phyloP scores from a whole-genome alignment of 2,113 vertebrate genomes.

The Malurus alboscapulatus region DNA sequence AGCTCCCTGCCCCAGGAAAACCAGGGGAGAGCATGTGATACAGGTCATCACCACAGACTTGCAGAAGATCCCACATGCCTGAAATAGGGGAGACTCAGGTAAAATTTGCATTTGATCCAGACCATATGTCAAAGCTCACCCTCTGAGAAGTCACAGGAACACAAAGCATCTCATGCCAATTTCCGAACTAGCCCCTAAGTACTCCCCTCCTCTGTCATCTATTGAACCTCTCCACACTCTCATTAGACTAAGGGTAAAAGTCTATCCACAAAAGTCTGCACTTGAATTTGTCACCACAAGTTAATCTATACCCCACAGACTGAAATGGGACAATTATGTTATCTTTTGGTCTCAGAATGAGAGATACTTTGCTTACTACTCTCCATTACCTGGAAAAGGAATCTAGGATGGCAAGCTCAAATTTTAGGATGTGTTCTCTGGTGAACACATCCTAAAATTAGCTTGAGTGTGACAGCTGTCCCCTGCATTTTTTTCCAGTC shows the following conservation, averaged over 20 bases:
- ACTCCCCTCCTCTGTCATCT: neutral
- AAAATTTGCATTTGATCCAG: neutral
- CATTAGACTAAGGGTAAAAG: neutral
- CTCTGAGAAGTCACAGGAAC: neutral
- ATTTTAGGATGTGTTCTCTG: neutral
- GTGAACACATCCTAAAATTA: neutral
- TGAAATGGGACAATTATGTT: neutral
- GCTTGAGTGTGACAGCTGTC: neutral
- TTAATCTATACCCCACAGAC: neutral
- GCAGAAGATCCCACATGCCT: neutral
- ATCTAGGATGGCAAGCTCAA: neutral
- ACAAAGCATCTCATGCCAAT: neutral
- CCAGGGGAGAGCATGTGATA: neutral
- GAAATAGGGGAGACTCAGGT: neutral
- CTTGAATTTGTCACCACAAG: neutral
- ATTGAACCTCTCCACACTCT: neutral
- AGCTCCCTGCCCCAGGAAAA: neutral
- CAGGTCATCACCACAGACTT: neutral
- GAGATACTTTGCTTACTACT: neutral
- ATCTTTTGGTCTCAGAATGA: neutral
- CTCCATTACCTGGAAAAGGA: neutral
- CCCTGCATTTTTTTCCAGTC: neutral
- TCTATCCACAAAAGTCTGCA: neutral
- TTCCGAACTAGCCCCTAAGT: neutral
- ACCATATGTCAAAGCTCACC: neutral